These are phyloP conservation scores for Cheiracanthium punctorium DNA, from an alignment of 2,888 invertebrate species.

Conservation along the genomic window DNA sequence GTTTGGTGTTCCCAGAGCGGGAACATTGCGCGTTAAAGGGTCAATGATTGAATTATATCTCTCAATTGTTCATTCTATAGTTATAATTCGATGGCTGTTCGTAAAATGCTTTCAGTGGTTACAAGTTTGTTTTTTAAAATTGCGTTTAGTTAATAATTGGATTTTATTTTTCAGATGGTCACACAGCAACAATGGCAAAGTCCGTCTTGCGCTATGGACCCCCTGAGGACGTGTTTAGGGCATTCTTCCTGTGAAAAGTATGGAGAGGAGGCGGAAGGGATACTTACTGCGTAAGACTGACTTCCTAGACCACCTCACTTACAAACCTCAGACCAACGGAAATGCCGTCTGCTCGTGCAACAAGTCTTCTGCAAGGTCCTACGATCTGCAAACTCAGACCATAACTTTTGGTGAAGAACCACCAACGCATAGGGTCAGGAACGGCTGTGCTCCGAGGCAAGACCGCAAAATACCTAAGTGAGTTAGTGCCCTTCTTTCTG, in stretches of 20 bases:
- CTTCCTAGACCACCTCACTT: background rate
- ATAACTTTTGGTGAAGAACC: constrained; percentile 50
- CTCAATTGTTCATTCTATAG: no score
- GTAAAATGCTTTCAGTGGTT: no score
- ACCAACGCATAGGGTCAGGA: background rate
- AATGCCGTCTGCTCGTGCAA: constrained; percentile 11
- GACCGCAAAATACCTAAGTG: no score
- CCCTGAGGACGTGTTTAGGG: background rate
- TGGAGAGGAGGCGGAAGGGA: constrained; percentile 57
- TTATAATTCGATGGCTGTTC: no score
- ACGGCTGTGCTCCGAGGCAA: no score
- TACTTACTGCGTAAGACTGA: constrained; percentile 50
- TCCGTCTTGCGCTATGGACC: background rate
- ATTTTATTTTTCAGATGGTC: constrained; percentile 20
- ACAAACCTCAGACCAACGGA: background rate
- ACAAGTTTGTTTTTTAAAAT: no score
- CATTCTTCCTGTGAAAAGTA: constrained; percentile 9
- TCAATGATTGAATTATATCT: no score
- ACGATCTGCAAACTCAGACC: constrained; percentile 59
- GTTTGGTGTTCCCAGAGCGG: no score
- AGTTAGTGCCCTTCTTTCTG: no score
- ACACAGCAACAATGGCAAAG: background rate
- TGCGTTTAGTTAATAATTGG: background rate
- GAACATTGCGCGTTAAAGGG: no score
- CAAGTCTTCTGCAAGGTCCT: constrained; percentile 18